Evolutionary conservation across 2,797 vertebrate genomes (phyloP).

Genomic region (Oreochromis mossambicus): DNA sequence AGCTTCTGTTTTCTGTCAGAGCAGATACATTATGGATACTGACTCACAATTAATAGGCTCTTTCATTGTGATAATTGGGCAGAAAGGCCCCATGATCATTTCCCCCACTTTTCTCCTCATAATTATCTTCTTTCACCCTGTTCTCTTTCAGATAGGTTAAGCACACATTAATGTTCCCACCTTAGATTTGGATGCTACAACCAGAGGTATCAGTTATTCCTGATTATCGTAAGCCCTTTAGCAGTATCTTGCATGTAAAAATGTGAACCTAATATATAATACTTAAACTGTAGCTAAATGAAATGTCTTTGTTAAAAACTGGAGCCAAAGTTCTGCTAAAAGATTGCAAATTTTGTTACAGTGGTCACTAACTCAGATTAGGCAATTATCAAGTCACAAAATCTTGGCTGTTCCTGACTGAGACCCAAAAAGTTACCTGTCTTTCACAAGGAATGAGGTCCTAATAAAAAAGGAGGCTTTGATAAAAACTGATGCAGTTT

Average conservation of each 20-base stretch:
- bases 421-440: not conserved
- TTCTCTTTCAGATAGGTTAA: not conserved
- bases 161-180: not conserved
- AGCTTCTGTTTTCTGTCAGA: constrained; percentile 24
- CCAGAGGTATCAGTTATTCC: not conserved
- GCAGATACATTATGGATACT: constrained; percentile 28
- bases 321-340: not conserved
- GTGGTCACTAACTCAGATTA: not conserved
- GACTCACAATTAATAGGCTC: constrained; percentile 21
- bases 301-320: not conserved
- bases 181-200: not conserved
- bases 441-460: not conserved
- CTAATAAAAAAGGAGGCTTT: not conserved
- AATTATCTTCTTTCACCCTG: constrained; percentile 2
- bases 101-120: not conserved
- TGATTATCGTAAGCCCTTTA: not conserved
- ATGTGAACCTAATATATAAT: not conserved
- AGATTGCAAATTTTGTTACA: not conserved
- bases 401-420: not conserved
- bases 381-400: not conserved
- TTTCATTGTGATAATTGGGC: constrained; percentile 39
- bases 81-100: not conserved
- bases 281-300: not conserved
- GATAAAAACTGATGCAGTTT: not conserved
- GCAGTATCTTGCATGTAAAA: not conserved